A percentile compares a stretch with the other conserved stretches of the same genome.
Evolutionary conservation across 1,140 invertebrate genomes (phyloP).

Genomic region (Lepidostoma basale): DNA sequence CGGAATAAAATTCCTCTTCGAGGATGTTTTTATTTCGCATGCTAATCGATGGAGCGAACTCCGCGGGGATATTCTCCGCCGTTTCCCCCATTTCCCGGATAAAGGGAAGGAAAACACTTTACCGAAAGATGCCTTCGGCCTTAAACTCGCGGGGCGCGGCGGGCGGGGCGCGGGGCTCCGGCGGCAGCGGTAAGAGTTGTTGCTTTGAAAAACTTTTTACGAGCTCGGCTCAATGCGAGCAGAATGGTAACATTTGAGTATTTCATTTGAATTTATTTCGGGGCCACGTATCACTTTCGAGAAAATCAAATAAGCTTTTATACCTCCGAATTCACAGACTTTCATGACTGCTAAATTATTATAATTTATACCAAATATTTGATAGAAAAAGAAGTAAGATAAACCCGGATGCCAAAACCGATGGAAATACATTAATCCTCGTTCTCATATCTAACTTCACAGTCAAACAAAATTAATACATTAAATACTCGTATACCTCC

Average conservation of each 20-base stretch:
- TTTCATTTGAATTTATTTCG: constrained; percentile 25
- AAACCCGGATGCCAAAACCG: no score
- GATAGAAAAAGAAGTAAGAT: no score
- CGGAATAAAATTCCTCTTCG: constrained; percentile 39
- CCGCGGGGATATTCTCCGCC: constrained; percentile 22
- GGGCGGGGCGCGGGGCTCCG: not conserved
- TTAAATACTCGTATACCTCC: no score
- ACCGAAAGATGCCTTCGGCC: constrained; percentile 20
- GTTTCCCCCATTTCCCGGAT: constrained; percentile 23
- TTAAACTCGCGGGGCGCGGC: not conserved
- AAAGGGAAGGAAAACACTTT: constrained; percentile 32
- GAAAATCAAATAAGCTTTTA: constrained; percentile 3
- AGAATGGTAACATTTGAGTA: constrained; percentile 5
- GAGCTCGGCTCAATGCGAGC: constrained; percentile 11
- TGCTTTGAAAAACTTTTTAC: constrained; percentile 28
- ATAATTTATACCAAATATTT: no score
- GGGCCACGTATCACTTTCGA: not conserved
- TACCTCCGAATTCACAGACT: no score
- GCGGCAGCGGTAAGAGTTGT: constrained; percentile 18
- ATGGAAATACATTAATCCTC: no score
- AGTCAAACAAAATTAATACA: no score
- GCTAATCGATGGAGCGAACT: constrained; percentile 44
- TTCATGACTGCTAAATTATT: no score
- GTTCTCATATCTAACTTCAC: no score
- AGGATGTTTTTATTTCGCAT: constrained; percentile 46